Percentiles rank a stretch among this genome's conserved stretches.
These are phyloP conservation scores for Aplysina aerophoba DNA, from an alignment of 37 sponge, comb jelly and placozoan species.

Conservation along the genomic window DNA sequence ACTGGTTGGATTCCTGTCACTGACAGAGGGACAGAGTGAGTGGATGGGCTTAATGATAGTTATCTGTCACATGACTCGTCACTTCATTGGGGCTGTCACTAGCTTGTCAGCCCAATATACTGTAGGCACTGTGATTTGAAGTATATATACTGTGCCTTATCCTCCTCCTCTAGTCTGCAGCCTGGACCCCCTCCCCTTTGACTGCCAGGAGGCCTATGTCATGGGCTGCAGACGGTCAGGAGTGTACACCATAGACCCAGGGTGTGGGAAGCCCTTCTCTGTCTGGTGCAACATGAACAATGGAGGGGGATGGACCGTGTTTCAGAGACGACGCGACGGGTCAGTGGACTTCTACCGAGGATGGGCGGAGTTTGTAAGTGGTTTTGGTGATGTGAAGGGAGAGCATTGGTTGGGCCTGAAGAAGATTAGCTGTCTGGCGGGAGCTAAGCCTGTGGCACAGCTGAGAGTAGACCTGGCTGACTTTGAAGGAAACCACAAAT, in stretches of 20 bases:
- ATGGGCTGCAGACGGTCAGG: not conserved
- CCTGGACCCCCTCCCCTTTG: not conserved
- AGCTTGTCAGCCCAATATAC: too few relatives aligned
- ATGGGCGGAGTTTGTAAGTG: constrained; percentile 33
- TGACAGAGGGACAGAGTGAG: too few relatives aligned
- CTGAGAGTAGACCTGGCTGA: constrained; percentile 27
- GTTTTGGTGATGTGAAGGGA: constrained; percentile 28
- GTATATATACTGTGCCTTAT: too few relatives aligned
- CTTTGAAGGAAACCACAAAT: not conserved
- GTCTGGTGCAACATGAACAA: constrained; percentile 16
- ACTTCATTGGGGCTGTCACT: too few relatives aligned
- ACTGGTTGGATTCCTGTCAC: too few relatives aligned
- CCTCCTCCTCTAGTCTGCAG: too few relatives aligned
- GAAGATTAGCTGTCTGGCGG: constrained; percentile 35
- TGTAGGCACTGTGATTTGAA: too few relatives aligned
- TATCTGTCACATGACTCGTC: too few relatives aligned
- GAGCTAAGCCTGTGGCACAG: not conserved
- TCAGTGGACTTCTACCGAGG: constrained; percentile 31
- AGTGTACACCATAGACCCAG: constrained; percentile 23
- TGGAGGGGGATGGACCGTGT: constrained; percentile 32
- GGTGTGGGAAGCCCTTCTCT: constrained; percentile 7
- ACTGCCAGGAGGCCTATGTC: not conserved
- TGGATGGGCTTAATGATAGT: too few relatives aligned
- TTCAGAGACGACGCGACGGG: constrained; percentile 48
- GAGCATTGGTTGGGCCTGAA: constrained; percentile 42